A percentile compares a stretch with the other conserved stretches of the same genome.
phyloP scores from a whole-genome alignment of 2,113 vertebrate genomes.

The Procavia capensis region DNA sequence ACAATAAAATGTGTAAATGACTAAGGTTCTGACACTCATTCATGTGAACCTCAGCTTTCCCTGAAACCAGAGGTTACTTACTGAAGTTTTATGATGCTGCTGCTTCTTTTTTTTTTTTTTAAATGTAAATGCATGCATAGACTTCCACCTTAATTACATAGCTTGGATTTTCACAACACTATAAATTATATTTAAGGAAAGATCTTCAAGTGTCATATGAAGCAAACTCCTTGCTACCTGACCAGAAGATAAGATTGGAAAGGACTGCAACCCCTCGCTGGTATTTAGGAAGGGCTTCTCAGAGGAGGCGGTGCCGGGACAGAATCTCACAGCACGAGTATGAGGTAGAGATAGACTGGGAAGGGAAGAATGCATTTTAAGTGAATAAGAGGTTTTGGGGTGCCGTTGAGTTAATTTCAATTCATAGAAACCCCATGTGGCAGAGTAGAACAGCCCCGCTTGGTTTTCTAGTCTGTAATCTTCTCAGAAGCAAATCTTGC shows the following conservation, averaged over 20 bases:
- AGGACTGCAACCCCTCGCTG: not conserved
- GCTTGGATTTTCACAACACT: constrained; percentile 35
- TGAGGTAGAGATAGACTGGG: not conserved
- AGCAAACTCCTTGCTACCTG: not conserved
- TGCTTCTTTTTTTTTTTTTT: constrained; percentile 37
- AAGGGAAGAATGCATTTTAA: not conserved
- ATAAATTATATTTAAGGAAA: not conserved
- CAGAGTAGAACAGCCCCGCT: not conserved
- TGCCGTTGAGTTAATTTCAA: not conserved
- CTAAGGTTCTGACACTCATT: not conserved
- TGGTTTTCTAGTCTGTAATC: not conserved
- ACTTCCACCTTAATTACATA: not conserved
- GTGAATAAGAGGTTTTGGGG: not conserved
- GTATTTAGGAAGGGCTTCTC: not conserved
- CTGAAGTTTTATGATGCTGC: not conserved
- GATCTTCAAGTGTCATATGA: not conserved
- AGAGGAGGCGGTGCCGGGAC: not conserved
- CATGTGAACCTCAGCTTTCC: not conserved
- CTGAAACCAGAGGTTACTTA: constrained; percentile 33
- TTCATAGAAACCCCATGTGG: not conserved
- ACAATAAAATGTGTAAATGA: not conserved
- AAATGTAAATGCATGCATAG: not conserved
- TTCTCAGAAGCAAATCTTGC: not conserved
- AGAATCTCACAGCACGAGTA: not conserved
- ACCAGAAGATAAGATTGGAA: not conserved